These are phyloP conservation scores for Anoplopoma fimbria DNA, from an alignment of 2,113 vertebrate species.

Conservation along the genomic window DNA sequence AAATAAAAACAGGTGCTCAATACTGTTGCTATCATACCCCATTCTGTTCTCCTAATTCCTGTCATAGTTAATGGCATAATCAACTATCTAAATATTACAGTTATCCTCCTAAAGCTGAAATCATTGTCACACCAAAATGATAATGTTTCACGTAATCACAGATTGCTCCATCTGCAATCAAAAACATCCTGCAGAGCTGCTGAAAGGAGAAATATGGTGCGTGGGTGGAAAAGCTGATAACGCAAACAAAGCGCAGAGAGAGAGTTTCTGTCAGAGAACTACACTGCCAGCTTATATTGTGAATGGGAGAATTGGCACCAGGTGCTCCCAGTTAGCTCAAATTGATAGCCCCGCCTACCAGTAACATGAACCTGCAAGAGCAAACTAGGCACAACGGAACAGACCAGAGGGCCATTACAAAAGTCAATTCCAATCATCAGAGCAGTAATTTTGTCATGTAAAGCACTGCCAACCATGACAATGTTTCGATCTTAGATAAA, in stretches of 20 bases:
- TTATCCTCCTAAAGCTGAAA: background rate
- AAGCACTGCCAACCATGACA: background rate
- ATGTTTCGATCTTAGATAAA: background rate
- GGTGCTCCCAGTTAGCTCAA: background rate
- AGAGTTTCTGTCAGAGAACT: background rate
- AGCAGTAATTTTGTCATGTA: background rate
- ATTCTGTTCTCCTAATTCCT: too few species aligned
- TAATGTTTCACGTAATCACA: background rate
- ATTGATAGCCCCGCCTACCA: background rate
- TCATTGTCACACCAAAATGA: background rate
- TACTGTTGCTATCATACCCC: too few species aligned
- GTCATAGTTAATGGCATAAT: background rate
- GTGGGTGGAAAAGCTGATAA: background rate
- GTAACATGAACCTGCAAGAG: background rate
- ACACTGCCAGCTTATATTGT: background rate
- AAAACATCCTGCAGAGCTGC: background rate
- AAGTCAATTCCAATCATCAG: background rate
- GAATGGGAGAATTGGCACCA: background rate
- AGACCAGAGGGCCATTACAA: background rate
- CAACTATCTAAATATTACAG: background rate
- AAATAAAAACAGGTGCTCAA: too few species aligned
- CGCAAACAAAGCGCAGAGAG: background rate
- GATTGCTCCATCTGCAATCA: background rate
- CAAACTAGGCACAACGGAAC: background rate
- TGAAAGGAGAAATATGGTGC: background rate